These are phyloP conservation scores for Hydrolagus colliei DNA, from an alignment of 2,797 vertebrate genomes.

Conservation along the genomic window DNA sequence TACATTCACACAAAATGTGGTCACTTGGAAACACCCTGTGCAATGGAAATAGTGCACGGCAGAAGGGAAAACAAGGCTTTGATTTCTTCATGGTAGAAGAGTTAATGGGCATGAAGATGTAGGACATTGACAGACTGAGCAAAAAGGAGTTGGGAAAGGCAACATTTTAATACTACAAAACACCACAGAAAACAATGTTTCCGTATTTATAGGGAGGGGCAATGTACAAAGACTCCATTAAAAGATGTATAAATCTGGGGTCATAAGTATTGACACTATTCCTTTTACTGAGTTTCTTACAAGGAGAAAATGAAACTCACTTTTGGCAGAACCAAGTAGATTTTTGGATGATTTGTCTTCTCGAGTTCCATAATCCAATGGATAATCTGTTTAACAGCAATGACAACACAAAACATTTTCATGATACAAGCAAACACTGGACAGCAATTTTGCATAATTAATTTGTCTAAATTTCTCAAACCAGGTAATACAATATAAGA, in stretches of 20 bases:
- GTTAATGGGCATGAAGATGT: too few species aligned
- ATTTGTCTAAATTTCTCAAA: too few species aligned
- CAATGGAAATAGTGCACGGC: too few species aligned
- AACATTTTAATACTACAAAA: too few species aligned
- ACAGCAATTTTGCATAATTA: neutral
- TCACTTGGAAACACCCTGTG: too few species aligned
- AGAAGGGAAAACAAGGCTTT: too few species aligned
- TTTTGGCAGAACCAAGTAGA: constrained; percentile 90
- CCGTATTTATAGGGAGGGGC: neutral
- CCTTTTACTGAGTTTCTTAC: neutral
- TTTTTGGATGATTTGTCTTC: constrained; percentile 94
- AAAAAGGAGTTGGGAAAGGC: too few species aligned
- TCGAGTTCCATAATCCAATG: constrained; percentile 74
- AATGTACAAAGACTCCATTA: neutral
- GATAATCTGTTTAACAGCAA: constrained; percentile 68
- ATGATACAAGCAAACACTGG: constrained; percentile 27
- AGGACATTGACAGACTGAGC: too few species aligned
- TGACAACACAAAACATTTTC: constrained; percentile 28
- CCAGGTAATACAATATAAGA: too few species aligned
- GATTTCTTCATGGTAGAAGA: too few species aligned
- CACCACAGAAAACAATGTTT: too few species aligned
- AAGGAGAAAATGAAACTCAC: constrained; percentile 57
- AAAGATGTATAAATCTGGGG: neutral
- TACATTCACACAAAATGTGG: too few species aligned
- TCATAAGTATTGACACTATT: neutral